Evolutionary conservation across 2,888 invertebrate species (phyloP).

Genomic region (Tricholauxania praeusta): DNA sequence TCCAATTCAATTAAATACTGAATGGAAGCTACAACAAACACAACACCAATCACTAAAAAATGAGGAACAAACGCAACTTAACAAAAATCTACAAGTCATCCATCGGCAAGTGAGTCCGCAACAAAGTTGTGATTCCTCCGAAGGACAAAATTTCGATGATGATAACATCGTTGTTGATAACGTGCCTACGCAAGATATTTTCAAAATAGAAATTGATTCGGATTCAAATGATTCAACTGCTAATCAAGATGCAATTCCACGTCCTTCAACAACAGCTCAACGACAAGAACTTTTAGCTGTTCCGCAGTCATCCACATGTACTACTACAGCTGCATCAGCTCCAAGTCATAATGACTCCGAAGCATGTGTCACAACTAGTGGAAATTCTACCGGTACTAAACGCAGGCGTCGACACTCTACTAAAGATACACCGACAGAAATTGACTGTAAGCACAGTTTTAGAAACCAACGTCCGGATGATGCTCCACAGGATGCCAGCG

Average conservation of each 20-base stretch:
- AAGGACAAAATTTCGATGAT: not conserved
- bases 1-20: conserved; percentile 24
- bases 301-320: not conserved
- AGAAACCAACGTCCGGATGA: not conserved
- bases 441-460: not conserved
- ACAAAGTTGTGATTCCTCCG: conserved; percentile 13
- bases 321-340: not conserved
- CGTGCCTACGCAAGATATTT: not conserved
- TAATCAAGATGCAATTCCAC: not conserved
- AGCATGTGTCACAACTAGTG: not conserved
- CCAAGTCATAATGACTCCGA: not conserved
- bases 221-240: conserved; percentile 16
- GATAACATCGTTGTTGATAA: not conserved
- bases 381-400: not conserved
- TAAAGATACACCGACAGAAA: not conserved
- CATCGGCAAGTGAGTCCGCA: not conserved
- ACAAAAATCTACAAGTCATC: not conserved
- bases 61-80: not conserved
- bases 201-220: conserved; percentile 31
- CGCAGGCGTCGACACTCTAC: conserved; percentile 1
- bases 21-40: conserved; percentile 22
- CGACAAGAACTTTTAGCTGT: not conserved
- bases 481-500: not conserved
- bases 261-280: not conserved
- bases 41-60: not conserved